Base-by-base conservation (phyloP, 1,140 invertebrate genomes). In the Bombus huntii region DNA sequence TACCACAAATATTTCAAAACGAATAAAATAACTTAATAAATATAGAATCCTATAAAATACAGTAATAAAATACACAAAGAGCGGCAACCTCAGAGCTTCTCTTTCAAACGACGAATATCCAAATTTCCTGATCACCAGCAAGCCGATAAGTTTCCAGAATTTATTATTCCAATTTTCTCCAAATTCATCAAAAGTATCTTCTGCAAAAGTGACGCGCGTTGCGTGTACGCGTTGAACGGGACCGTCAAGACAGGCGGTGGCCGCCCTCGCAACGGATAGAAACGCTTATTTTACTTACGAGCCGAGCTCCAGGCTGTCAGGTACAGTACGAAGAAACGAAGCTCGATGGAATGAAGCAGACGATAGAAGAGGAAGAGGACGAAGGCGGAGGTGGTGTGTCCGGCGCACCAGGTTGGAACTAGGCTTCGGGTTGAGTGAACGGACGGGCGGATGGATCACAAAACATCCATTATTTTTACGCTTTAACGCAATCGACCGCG, bases 401-500 rank as follows among this genome's bases (percentile, higher is more conserved):
- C 53, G 70, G 39, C 44, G 57, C 79, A 72, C 68, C 47, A 31
- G 47, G 34, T 25, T 72, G 79, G 68, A 81, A 81, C 79, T 81
- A 72, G 79, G 68, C 68, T 81, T 72, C 47, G 79, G 47, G 79
- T 81, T 71, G 79, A 81, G 79, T 42, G 79, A 82, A 74, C 53
- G 71, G 39, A 68, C 65, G 22, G 62, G 37, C 47, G 34, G 71
- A 82, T 39, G 37, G 80, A 74, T 74, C 80, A 37, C 80, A 82
- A 74, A 82, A 74, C 80, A 74, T 82, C 80, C 71, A 82, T 74
- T 72, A 82, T 82, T 74, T 82, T 82, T 82, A 74, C 70, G 71
- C 80, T 82, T 82, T 82, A 74, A 62, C 47, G 68, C 79, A 59
- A 73, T 81, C 80, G 53, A 81, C 47, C 71, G 80, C 70, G 80